Base-by-base conservation (phyloP, 2,797 vertebrate genomes). In the Poecilia picta region DNA sequence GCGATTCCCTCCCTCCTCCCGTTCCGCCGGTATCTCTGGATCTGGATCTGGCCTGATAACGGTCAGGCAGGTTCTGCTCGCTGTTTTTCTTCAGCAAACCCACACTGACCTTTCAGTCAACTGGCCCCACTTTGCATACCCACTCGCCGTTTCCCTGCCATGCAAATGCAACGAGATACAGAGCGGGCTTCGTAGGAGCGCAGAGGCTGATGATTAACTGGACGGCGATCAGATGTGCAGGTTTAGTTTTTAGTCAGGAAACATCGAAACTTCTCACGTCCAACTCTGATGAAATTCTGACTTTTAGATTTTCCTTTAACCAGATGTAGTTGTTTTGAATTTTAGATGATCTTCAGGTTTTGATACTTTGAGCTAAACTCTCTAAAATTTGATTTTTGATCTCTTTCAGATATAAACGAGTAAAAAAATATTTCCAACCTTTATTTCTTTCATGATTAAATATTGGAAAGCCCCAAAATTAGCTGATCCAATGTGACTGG, bases 21-120 rank as follows among this genome's bases (percentile, higher is more conserved):
- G 33, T 28, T 11, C 45, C 0, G n/a, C 39, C 13, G 0, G 16
- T 74, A 87, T 89, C 91, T 45, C 64, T 15, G 57, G 41, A 41
- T 8, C 66, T 2, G 53, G 66, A 93, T 94, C 85, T 81, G 55
- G 57, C 68, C 16, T 39, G 89, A 92, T 91, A 90, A 62, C n/a
- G 74, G 49, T 75, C 45, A n/a, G 49, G 74, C 72, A 28, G 71
- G 77, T 79, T 77, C 64, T 79, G 84, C 82, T 87, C 33, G 28
- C 75, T 68, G 16, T 57, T 57, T 74, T 55, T 4, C 31, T 68
- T 73, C 39, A 55, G 57, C 62, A 79, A 79, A 85, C 81, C 80
- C 85, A 76, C 59, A 2, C 74, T 95, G 94, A 95, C 92, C 95
- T 95, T 95, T 95, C 82, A 88, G 93, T 95, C 93, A 93, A 89